Evolutionary conservation across 2,888 invertebrate genomes (phyloP).

Genomic region (Ophion ellenae): DNA sequence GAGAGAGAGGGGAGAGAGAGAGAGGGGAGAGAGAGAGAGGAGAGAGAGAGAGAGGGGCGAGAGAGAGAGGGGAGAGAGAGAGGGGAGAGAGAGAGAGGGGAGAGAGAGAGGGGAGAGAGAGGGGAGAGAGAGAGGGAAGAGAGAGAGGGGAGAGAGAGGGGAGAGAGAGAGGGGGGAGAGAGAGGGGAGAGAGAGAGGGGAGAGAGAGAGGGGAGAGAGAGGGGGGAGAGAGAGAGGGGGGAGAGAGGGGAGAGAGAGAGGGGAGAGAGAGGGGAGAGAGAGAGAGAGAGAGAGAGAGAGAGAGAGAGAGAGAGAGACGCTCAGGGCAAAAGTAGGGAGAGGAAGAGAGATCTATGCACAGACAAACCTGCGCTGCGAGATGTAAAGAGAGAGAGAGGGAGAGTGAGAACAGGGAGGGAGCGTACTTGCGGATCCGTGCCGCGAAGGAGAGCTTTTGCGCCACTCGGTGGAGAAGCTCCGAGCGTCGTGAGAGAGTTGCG

Average conservation of each 20-base stretch:
- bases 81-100: neutral
- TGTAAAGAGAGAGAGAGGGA: slow-evolving; percentile 12
- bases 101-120: neutral
- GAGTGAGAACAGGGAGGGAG: slow-evolving; percentile 15
- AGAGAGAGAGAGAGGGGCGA: slow-evolving; percentile 8
- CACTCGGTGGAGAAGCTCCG: slow-evolving; percentile 58
- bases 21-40: too few species aligned
- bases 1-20: neutral
- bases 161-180: neutral
- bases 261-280: neutral
- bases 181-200: neutral
- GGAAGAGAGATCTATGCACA: neutral
- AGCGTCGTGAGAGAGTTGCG: slow-evolving; percentile 64
- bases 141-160: neutral
- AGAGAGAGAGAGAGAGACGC: neutral
- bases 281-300: slow-evolving; percentile 2
- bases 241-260: neutral
- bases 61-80: neutral
- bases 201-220: neutral
- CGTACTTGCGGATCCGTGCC: slow-evolving; percentile 57
- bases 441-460: slow-evolving; percentile 68
- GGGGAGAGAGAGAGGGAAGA: slow-evolving; percentile 6
- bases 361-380: neutral
- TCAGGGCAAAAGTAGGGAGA: neutral
- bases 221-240: neutral